phyloP scores from a whole-genome alignment of 1,140 invertebrate species.

The Physella acuta region DNA sequence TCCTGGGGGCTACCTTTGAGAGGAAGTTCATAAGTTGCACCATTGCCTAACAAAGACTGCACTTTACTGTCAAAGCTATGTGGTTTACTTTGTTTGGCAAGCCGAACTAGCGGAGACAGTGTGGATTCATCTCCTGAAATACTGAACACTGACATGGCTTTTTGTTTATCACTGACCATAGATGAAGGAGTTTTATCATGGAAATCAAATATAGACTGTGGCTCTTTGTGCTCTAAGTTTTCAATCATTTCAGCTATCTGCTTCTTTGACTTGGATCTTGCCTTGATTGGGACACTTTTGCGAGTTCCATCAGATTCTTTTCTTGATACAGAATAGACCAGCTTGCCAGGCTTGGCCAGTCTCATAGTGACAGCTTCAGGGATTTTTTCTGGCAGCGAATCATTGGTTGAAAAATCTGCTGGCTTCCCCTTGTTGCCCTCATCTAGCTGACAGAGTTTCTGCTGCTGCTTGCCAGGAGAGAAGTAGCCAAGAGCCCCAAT shows the following conservation, averaged over 20 bases:
- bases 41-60: constrained; percentile 11
- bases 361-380: constrained; percentile 35
- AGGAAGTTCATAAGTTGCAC: constrained; percentile 10
- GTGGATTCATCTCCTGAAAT: constrained; percentile 34
- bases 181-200: constrained; percentile 39
- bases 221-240: constrained; percentile 23
- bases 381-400: constrained; percentile 14
- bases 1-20: constrained; percentile 15
- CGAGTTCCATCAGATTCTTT: constrained; percentile 39
- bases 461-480: background rate
- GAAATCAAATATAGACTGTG: constrained; percentile 43
- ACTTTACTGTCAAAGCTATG: background rate
- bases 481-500: background rate
- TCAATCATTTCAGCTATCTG: constrained; percentile 29
- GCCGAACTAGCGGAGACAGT: constrained; percentile 2
- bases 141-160: constrained; percentile 30
- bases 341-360: constrained; percentile 36
- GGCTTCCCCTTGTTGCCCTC: background rate
- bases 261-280: constrained; percentile 39
- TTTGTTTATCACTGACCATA: constrained; percentile 18
- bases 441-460: no score
- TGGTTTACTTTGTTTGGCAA: background rate
- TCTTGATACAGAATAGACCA: constrained; percentile 38
- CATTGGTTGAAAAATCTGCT: background rate
- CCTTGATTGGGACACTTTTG: constrained; percentile 36